phyloP scores from a whole-genome alignment of 2,888 invertebrate species.

The Athalia rosae region DNA sequence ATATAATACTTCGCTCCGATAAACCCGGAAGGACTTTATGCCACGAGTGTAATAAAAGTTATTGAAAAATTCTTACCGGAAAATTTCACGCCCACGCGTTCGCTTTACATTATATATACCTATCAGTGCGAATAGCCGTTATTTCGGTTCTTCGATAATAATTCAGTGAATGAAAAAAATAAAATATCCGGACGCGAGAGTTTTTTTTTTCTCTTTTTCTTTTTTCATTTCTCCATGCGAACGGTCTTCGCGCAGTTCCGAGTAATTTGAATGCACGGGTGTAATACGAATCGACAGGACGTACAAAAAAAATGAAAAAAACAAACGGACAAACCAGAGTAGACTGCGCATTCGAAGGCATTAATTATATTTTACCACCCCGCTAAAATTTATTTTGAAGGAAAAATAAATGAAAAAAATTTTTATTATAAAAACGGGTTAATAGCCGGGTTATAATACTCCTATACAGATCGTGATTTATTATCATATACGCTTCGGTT shows the following conservation, averaged over 20 bases:
- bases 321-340: neutral
- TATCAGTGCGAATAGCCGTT: too few species aligned
- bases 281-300: neutral
- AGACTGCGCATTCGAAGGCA: conserved; percentile 1
- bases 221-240: too few species aligned
- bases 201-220: neutral
- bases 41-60: neutral
- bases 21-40: neutral
- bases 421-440: too few species aligned
- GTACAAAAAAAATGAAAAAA: conserved; percentile 1
- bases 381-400: too few species aligned
- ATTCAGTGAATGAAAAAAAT: neutral
- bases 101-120: too few species aligned
- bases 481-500: too few species aligned
- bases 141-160: too few species aligned
- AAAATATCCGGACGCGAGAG: neutral
- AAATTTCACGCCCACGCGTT: neutral
- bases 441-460: too few species aligned
- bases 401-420: too few species aligned
- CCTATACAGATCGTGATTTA: too few species aligned
- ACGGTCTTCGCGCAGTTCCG: too few species aligned
- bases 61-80: conserved; percentile 7
- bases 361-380: neutral
- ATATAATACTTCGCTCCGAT: conserved; percentile 19
- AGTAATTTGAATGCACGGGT: neutral